Base-by-base conservation (phyloP, 2,113 vertebrate species). In the Cavia aperea region DNA sequence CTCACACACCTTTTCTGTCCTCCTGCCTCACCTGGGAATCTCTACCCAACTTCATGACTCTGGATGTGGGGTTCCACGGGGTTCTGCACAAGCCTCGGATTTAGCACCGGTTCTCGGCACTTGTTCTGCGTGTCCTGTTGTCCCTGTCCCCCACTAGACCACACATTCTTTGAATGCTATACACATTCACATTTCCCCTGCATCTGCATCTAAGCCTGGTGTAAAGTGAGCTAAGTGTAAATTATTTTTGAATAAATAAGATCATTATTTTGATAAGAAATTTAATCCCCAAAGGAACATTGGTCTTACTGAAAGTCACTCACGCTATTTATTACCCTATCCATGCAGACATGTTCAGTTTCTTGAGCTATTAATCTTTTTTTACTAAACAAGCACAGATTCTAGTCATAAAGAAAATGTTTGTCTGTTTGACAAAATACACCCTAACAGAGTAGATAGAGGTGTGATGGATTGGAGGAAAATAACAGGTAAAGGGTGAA, bases 331-430 rank as follows among this genome's bases (percentile, higher is more conserved):
- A 75, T 78, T 54, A 65, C 29, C 79, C 49, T 75, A 19, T 23
- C 89, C 84, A 90, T 15, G 51, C 4, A 63, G 72, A 31, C 19
- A 11, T 58, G 10, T 88, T 23, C 2, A 54, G 49, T 49, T 78
- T 93, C 89, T 90, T 88, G 92, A 90, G 54, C 82, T 24, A 86
- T 39, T 26, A 66, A 81, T 77, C 39, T 81, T 91, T 56, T 88
- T 63, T 91, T 84, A 15, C 3, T 95, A 63, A 46, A 49, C 9
- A 79, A 83, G 65, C 58, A 54, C 63, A 60, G 73, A 36, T 16
- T 9, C 63, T 39, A 14, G 70, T 43, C 60, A 58, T n/a, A 33
- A 91, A 72, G n/a, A 46, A 73, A 83, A 46, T 86, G 10, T 72
- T 46, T 58, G 33, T 75, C 70, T 63, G 13, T 0, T 10, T 12